A percentile compares a stretch with the other conserved stretches of the same genome.
Evolutionary conservation across 2,797 vertebrate genomes (phyloP).

Genomic region (Oreortyx pictus): DNA sequence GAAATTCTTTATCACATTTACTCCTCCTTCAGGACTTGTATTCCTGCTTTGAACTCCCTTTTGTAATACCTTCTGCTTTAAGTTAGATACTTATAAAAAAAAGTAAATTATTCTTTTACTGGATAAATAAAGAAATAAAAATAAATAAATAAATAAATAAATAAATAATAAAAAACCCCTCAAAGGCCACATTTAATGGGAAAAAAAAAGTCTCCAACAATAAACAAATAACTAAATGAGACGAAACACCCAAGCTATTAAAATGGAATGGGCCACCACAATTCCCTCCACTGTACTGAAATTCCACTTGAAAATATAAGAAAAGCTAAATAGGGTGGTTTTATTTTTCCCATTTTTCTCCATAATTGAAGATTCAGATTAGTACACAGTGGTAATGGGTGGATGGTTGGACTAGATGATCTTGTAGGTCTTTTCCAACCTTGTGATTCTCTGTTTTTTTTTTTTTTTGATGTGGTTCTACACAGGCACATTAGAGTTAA

Average conservation of each 20-base stretch:
- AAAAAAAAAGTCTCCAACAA: background rate
- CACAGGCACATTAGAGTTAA: background rate
- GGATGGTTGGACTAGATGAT: too few relatives aligned
- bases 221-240: too few relatives aligned
- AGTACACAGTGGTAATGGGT: background rate
- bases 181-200: background rate
- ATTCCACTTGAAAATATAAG: background rate
- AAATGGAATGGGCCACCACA: background rate
- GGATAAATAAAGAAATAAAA: too few relatives aligned
- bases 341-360: background rate
- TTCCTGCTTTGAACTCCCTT: background rate
- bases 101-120: background rate
- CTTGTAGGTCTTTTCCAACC: too few relatives aligned
- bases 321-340: background rate
- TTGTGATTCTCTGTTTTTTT: too few relatives aligned
- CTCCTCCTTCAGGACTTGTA: background rate
- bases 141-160: too few relatives aligned
- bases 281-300: background rate
- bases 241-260: background rate
- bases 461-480: too few relatives aligned
- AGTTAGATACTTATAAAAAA: background rate
- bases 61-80: background rate
- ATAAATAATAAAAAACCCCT: background rate
- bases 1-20: background rate
- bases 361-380: background rate